Conservation (phyloP, 2,113 vertebrate species). For the Ceratotherium simum region DNA sequence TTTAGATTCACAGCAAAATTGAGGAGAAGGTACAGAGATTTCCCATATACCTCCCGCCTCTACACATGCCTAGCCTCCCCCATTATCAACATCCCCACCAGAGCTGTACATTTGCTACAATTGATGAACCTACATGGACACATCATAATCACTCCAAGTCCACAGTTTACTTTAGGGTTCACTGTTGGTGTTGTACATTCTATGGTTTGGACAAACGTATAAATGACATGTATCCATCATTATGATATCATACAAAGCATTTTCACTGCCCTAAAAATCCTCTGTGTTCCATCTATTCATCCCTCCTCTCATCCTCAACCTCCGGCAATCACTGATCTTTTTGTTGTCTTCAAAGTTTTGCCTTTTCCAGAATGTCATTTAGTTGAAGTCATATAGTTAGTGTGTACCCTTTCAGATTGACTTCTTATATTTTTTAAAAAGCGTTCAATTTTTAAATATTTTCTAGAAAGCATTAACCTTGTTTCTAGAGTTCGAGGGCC, state of each 20-base stretch:
- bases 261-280: background rate
- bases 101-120: background rate
- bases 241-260: background rate
- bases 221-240: background rate
- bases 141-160: background rate
- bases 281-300: background rate
- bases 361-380: background rate
- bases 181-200: background rate
- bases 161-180: background rate
- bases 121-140: background rate
- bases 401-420: background rate
- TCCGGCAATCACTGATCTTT: background rate
- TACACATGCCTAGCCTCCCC: background rate
- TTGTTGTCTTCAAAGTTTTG: background rate
- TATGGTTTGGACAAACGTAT: background rate
- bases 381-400: background rate
- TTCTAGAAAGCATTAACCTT: background rate
- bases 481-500: background rate
- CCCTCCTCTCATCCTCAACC: background rate
- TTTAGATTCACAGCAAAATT: background rate
- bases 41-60: background rate
- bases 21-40: background rate
- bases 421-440: background rate
- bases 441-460: background rate
- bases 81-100: background rate